Conservation (phyloP, 1,140 invertebrate genomes). For the Anoplolepis gracilipes region DNA sequence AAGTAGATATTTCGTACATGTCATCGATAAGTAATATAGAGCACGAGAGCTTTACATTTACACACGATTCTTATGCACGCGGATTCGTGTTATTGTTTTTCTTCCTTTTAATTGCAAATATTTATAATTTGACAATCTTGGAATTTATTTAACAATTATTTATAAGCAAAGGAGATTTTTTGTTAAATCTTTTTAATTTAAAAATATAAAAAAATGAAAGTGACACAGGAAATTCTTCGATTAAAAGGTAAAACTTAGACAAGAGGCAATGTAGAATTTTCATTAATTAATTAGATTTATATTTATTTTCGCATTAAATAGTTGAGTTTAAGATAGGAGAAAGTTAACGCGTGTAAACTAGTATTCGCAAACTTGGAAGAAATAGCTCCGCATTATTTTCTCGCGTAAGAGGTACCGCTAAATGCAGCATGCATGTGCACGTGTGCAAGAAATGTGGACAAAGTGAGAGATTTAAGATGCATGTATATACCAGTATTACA, state of each 20-base stretch:
- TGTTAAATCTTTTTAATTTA: neutral
- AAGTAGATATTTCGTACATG: constrained; percentile 61
- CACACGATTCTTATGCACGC: neutral
- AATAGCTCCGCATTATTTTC: constrained; percentile 40
- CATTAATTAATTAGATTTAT: neutral
- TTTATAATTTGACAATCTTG: neutral
- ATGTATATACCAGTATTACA: constrained; percentile 20
- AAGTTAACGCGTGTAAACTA: constrained; percentile 14
- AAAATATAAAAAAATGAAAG: neutral
- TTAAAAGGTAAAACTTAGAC: neutral
- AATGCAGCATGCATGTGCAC: constrained; percentile 7
- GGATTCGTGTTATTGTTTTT: neutral
- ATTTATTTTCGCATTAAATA: neutral
- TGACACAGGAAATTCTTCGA: neutral
- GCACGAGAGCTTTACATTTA: neutral
- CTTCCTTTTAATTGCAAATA: neutral
- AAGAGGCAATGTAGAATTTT: neutral
- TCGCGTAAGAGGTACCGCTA: constrained; percentile 26
- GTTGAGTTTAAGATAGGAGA: neutral
- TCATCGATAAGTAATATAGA: constrained; percentile 57
- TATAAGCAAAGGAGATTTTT: neutral
- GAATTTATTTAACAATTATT: neutral
- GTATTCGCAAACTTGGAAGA: constrained; percentile 8
- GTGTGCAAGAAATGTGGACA: constrained; percentile 32
- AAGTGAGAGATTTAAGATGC: constrained; percentile 50